phyloP scores from a whole-genome alignment of 2,113 vertebrate genomes.

The Epinephelus moara region DNA sequence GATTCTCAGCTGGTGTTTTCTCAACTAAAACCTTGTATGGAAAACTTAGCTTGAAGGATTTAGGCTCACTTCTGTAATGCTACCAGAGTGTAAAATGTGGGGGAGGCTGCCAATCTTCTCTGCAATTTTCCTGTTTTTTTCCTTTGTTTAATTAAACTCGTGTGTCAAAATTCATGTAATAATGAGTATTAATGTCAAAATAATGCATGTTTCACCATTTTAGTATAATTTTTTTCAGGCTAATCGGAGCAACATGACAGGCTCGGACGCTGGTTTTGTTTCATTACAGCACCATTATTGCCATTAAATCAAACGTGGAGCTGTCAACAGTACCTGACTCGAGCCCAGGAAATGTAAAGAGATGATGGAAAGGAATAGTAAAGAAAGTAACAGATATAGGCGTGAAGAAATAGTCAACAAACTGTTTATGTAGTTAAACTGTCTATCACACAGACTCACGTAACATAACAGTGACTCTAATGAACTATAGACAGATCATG shows the following conservation, averaged over 20 bases:
- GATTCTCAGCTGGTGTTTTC: slow-evolving; percentile 39
- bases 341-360: not conserved
- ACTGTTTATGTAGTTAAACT: not conserved
- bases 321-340: slow-evolving; percentile 5
- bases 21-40: slow-evolving; percentile 1
- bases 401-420: not conserved
- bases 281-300: slow-evolving; percentile 9
- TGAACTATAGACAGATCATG: not conserved
- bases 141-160: slow-evolving; percentile 43
- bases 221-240: not conserved
- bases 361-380: not conserved
- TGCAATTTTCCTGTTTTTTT: not conserved
- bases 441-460: not conserved
- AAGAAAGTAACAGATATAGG: not conserved
- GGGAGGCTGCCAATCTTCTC: slow-evolving; percentile 33
- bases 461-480: not conserved
- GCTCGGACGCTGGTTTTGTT: slow-evolving; percentile 2
- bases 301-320: slow-evolving; percentile 20
- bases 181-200: slow-evolving; percentile 57
- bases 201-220: slow-evolving; percentile 21
- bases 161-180: slow-evolving; percentile 27
- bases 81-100: slow-evolving; percentile 5
- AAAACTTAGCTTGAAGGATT: slow-evolving; percentile 21
- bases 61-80: not conserved
- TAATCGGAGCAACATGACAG: slow-evolving; percentile 26